These are phyloP conservation scores for Barypeithes pellucidus DNA, from an alignment of 2,888 invertebrate genomes.

Conservation along the genomic window DNA sequence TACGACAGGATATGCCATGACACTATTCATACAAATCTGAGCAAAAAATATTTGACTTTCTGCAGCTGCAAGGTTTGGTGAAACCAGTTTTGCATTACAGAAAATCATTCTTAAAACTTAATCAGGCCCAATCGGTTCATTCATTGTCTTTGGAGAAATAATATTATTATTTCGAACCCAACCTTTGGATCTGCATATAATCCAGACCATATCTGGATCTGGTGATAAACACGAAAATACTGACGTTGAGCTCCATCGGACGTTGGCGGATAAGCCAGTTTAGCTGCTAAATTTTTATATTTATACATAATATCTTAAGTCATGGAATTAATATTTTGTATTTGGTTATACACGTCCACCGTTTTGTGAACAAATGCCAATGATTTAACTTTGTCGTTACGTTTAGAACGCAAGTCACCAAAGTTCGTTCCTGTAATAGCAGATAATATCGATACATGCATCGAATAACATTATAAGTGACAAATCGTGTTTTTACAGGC, in stretches of 20 bases:
- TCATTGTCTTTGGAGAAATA: background rate
- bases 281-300: background rate
- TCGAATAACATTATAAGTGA: too few relatives aligned
- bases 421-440: background rate
- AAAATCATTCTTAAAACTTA: constrained; percentile 1
- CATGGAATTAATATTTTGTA: background rate
- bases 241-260: background rate
- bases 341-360: background rate
- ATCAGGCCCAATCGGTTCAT: background rate
- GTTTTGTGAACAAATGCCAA: constrained; percentile 3
- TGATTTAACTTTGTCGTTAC: constrained; percentile 1
- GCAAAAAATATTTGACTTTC: too few relatives aligned
- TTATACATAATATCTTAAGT: background rate
- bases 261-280: too few relatives aligned
- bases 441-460: too few relatives aligned
- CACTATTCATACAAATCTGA: too few relatives aligned
- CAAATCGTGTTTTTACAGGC: too few relatives aligned
- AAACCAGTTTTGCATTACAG: background rate
- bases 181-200: background rate
- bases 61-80: background rate
- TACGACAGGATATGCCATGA: too few relatives aligned
- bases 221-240: background rate
- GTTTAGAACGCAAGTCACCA: background rate
- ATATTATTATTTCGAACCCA: background rate
- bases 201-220: background rate